phyloP scores from a whole-genome alignment of 35 echinoderm and acorn worm species.

The Lytechinus pictus region DNA sequence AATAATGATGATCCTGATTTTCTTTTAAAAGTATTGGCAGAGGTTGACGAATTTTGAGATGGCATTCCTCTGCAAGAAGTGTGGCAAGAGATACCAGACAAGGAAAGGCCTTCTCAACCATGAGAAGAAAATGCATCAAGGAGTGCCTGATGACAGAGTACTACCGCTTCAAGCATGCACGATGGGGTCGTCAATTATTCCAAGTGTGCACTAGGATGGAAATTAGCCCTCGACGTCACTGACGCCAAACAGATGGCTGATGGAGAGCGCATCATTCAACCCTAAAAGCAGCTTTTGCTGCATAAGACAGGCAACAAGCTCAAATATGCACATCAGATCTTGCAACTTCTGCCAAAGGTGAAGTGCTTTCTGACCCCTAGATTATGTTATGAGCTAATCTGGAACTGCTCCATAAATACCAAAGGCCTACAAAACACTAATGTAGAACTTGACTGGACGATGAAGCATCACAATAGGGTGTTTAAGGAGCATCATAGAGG shows the following conservation, averaged over 20 bases:
- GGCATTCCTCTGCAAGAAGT: not conserved
- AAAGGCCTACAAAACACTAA: constrained; percentile 52
- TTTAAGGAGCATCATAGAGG: constrained; percentile 60
- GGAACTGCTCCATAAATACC: constrained; percentile 62
- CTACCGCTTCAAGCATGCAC: not conserved
- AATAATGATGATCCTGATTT: too few species aligned
- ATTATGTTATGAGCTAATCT: constrained; percentile 49
- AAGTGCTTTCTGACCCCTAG: constrained; percentile 67
- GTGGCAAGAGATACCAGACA: not conserved
- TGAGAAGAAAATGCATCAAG: not conserved
- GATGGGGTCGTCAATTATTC: constrained; percentile 29
- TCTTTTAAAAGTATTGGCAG: too few species aligned
- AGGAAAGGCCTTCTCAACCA: not conserved
- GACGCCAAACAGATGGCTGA: constrained; percentile 69
- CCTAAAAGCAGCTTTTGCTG: constrained; percentile 65
- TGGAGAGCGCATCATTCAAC: constrained; percentile 46
- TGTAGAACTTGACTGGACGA: constrained; percentile 53
- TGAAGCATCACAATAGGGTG: constrained; percentile 66
- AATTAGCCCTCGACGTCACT: constrained; percentile 57
- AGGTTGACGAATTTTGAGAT: not conserved
- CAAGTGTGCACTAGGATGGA: constrained; percentile 54
- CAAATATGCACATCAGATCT: constrained; percentile 61
- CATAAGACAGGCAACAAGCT: constrained; percentile 53
- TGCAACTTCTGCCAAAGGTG: constrained; percentile 58
- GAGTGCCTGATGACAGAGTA: not conserved